Base-by-base conservation (phyloP, 1,140 invertebrate species). In the Leptestheria dahalacensis region DNA sequence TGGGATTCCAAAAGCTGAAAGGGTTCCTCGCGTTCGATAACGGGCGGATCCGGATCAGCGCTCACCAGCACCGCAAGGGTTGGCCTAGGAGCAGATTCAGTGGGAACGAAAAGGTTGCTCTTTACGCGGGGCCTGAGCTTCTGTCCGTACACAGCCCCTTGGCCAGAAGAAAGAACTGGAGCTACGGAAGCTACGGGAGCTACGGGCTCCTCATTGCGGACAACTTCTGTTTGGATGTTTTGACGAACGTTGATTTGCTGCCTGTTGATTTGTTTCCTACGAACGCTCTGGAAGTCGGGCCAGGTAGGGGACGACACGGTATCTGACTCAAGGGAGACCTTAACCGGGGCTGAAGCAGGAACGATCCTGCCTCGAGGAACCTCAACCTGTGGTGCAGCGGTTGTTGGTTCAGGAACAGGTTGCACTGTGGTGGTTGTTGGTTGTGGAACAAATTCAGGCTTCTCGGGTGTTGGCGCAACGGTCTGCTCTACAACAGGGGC, bases 1-100 rank as follows among this genome's bases (percentile, higher is more conserved):
- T 60, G 58, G 2, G 58, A 60, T 21, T 60, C 58, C 1, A 52
- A 41, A n/a, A 26, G 21, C 58, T 60, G 58, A 49, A 60, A 60
- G 1, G 58, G 21, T 60, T 60, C 58, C 0, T 52, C 58, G 1
- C 48, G 49, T 33, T 60, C 58, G 20, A 52, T 23, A 49, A 60
- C 50, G 20, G 58, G 58, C 18, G 49, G 48, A 20, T 60, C 58
- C 24, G 41, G 6, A 21, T 60, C 53, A 15, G 53, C 25, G 12
- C 10, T 28, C 12, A 15, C 52, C 25, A 11, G 21, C 18, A 55
- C 53, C 10, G 26, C 25, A 1, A 55, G 24, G 15, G 53, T 20
- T 1, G 23, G 24, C n/a, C 15, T 41, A 6, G 15, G 6, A 41
- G 33, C 33, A 15, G 33, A 15, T 41, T 41, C 6, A 6, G 33